Percentiles rank a stretch among this genome's conserved stretches.
phyloP scores from a whole-genome alignment of 1,140 invertebrate genomes.

The Drosophila busckii region DNA sequence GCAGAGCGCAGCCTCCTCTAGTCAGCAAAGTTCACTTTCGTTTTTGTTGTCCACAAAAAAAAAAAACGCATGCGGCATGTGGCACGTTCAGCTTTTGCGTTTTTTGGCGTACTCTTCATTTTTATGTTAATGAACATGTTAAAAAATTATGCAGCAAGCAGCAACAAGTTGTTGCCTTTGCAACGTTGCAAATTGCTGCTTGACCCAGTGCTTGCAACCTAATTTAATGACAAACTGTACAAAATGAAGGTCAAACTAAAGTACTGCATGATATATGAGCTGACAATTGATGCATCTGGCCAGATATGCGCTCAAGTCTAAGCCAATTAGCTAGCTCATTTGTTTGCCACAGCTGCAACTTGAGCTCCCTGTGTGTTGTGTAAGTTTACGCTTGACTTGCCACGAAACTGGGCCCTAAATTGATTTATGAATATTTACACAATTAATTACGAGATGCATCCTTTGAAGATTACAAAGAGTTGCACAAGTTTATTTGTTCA shows the following conservation, averaged over 20 bases:
- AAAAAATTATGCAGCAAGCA: slow-evolving; percentile 53
- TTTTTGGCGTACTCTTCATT: slow-evolving; percentile 32
- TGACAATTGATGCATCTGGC: neutral
- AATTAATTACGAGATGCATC: too few relatives aligned
- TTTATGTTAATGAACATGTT: slow-evolving; percentile 72
- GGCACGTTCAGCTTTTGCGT: slow-evolving; percentile 17
- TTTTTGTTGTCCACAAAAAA: slow-evolving; percentile 74
- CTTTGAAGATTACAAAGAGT: too few relatives aligned
- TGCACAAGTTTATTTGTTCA: too few relatives aligned
- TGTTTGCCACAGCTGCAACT: neutral
- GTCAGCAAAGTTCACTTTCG: slow-evolving; percentile 69
- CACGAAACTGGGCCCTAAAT: too few relatives aligned
- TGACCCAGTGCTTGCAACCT: slow-evolving; percentile 19
- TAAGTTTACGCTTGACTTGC: too few relatives aligned
- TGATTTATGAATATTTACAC: too few relatives aligned
- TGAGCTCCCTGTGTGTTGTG: neutral
- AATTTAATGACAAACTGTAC: slow-evolving; percentile 32
- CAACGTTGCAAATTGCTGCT: slow-evolving; percentile 66
- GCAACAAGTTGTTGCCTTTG: slow-evolving; percentile 55
- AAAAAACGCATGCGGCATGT: slow-evolving; percentile 35
- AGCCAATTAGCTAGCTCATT: slow-evolving; percentile 21
- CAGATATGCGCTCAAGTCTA: neutral
- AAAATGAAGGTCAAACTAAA: slow-evolving; percentile 28
- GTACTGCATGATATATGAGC: slow-evolving; percentile 35
- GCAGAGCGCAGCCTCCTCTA: slow-evolving; percentile 51